These are phyloP conservation scores for Glaucopsyche alexis DNA, from an alignment of 2,888 invertebrate species.

Conservation along the genomic window DNA sequence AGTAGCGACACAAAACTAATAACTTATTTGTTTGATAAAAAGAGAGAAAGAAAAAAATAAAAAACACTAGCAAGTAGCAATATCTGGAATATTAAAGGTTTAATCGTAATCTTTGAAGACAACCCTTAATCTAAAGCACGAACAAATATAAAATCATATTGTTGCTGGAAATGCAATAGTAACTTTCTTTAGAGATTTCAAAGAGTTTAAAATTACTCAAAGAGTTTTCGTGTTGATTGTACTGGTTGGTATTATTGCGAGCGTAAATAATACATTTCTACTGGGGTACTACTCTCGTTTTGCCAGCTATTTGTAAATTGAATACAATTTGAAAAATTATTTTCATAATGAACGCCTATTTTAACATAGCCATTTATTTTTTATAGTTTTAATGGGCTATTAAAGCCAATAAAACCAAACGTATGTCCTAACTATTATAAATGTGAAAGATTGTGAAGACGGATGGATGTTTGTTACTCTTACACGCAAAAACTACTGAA, in stretches of 20 bases:
- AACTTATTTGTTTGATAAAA: neutral
- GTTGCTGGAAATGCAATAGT: neutral
- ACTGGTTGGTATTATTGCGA: neutral
- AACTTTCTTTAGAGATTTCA: neutral
- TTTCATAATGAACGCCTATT: too few species aligned
- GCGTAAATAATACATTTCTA: neutral
- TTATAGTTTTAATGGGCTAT: too few species aligned
- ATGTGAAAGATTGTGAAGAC: too few species aligned
- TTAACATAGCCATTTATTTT: too few species aligned
- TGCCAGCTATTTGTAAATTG: too few species aligned
- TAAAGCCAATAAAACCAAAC: too few species aligned
- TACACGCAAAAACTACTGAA: too few species aligned
- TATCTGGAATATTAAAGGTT: neutral
- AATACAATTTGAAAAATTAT: too few species aligned
- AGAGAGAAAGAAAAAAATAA: neutral
- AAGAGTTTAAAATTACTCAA: slow-evolving; percentile 12
- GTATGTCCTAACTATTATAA: too few species aligned
- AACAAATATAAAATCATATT: neutral
- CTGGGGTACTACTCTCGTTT: neutral
- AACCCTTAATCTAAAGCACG: neutral
- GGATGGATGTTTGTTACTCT: too few species aligned
- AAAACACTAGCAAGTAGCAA: neutral
- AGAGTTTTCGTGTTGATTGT: neutral
- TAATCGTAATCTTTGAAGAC: neutral
- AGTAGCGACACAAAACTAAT: neutral